Evolutionary conservation across 2,113 vertebrate species (phyloP), one percentile per base, ranked within the genome.

Genomic region (Mustela lutreola): DNA sequence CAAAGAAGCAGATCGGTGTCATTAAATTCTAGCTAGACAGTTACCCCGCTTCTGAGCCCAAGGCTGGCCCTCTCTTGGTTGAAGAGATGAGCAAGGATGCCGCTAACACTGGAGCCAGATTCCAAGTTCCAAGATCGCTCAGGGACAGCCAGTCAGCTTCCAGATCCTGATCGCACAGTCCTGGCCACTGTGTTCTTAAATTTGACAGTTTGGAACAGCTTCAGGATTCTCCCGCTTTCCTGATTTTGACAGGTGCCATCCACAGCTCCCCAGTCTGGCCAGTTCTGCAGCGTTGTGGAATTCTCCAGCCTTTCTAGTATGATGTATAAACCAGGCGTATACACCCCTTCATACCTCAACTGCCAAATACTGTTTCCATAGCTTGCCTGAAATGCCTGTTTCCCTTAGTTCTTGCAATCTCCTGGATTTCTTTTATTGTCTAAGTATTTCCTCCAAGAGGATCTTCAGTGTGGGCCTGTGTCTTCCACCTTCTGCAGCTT

Each of bases 401-500:
- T 91, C 7, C 33, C 12, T 36, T 2, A 19, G 48, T 48, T 89
- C 58, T 16, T 6, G 21, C n/a, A 31, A 33, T 31, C 79, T 71
- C 60, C 65, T 21, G 31, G 50, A 26, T 36, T 82, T 60, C 42
- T 87, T 86, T 91, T 24, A 11, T 48, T 58, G 65, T 70, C 67
- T 33, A 80, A 62, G 48, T 53, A 31, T 78, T 92, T 94, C 90
- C 83, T 96, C 31, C 1, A 3, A 1, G 36, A 79, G 22, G 14
- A n/a, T 81, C 87, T 76, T 96, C 96, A 83, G 0, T 85, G 84
- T 92, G 31, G 60, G 31, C 80, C 87, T 96, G 83, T 98, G 92
- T 56, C 7, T 22, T 82, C 12, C 11, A 48, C 67, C 80, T 97
- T 83, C 89, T 45, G 91, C n/a, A 63, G 92, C 22, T 87, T 92